Conservation (phyloP, 2,888 invertebrate species). For the Tinea semifulvella region DNA sequence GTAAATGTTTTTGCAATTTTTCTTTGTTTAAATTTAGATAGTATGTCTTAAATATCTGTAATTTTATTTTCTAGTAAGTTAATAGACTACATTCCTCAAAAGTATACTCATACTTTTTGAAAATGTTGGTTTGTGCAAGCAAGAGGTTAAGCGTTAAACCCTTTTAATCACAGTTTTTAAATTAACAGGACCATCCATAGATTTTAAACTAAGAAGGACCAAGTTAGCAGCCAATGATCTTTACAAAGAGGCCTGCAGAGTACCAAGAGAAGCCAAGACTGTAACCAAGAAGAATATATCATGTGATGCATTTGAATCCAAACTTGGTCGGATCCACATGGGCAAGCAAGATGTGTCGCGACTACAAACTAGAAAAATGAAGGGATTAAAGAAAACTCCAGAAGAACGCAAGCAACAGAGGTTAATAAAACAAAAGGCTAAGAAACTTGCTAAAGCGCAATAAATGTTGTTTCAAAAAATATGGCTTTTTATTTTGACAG, state of each 20-base stretch:
- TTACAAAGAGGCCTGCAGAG: constrained; percentile 81
- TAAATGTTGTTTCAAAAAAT: too few species aligned
- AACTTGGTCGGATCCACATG: constrained; percentile 92
- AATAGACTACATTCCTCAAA: too few species aligned
- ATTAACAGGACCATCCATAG: constrained; percentile 81
- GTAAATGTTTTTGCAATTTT: too few species aligned
- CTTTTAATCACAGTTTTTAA: too few species aligned
- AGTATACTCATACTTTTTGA: too few species aligned
- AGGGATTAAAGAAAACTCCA: constrained; percentile 81
- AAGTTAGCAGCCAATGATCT: constrained; percentile 91
- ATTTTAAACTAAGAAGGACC: constrained; percentile 85
- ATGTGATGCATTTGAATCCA: constrained; percentile 87
- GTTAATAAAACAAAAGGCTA: constrained; percentile 57
- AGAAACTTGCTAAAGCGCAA: too few species aligned
- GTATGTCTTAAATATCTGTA: too few species aligned
- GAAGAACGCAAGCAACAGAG: constrained; percentile 72
- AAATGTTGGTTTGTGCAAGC: too few species aligned
- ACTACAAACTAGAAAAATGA: constrained; percentile 91
- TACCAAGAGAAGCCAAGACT: constrained; percentile 80
- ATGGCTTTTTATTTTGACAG: too few species aligned
- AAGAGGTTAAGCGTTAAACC: too few species aligned
- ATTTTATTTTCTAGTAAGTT: too few species aligned
- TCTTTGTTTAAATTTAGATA: too few species aligned
- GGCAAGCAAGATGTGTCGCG: constrained; percentile 86
- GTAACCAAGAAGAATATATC: constrained; percentile 92